These are phyloP conservation scores for Cossypha dichroa DNA, from an alignment of 2,797 vertebrate genomes.

Conservation along the genomic window DNA sequence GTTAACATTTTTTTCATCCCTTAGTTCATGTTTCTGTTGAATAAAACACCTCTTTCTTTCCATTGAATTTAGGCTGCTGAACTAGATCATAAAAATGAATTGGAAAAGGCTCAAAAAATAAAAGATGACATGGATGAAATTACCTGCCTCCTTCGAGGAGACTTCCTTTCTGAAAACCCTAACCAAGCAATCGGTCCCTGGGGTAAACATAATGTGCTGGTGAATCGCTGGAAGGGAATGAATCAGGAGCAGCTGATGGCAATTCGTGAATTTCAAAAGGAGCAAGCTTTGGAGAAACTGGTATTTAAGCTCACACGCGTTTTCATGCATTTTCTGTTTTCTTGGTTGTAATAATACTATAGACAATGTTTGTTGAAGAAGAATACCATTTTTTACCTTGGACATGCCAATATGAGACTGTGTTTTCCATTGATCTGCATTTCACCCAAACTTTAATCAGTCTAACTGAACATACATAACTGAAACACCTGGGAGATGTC, in stretches of 20 bases:
- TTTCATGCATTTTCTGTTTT: not conserved
- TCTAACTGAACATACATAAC: not conserved
- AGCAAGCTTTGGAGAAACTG: constrained; percentile 85
- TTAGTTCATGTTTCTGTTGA: not conserved
- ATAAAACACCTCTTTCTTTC: not conserved
- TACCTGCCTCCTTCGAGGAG: constrained; percentile 70
- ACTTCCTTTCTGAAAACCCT: constrained; percentile 72
- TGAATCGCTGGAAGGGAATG: constrained; percentile 80
- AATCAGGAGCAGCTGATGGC: constrained; percentile 71
- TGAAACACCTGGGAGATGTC: not conserved
- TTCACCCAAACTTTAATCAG: not conserved
- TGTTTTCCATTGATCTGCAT: not conserved
- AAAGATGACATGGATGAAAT: constrained; percentile 76
- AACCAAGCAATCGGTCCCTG: constrained; percentile 66
- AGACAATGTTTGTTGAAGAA: not conserved
- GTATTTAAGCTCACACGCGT: constrained; percentile 55
- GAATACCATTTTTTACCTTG: not conserved
- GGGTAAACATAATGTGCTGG: constrained; percentile 68
- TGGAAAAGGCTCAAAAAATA: constrained; percentile 60
- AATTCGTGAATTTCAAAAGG: constrained; percentile 74
- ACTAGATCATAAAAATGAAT: constrained; percentile 58
- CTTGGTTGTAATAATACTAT: not conserved
- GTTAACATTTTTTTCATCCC: not conserved
- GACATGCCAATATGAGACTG: not conserved
- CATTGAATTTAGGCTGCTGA: constrained; percentile 74